Base-by-base conservation (phyloP, 2,888 invertebrate species). In the Lampropteryx suffumata region DNA sequence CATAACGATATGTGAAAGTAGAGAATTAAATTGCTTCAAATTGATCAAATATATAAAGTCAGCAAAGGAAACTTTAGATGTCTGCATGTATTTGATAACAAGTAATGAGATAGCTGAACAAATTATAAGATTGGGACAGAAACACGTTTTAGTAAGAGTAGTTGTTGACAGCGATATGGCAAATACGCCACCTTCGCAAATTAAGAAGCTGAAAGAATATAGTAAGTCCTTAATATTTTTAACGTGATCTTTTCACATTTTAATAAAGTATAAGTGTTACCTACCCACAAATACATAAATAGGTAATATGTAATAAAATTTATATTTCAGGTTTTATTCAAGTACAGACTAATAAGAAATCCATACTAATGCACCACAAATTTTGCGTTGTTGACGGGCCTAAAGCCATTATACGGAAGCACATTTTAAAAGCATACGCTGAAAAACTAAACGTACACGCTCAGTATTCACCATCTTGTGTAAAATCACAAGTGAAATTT, bases 361-460 rank as follows among this genome's bases (percentile, higher is more conserved):
- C 91, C 0, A 92, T 88, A 66, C 79, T 94, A 58, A 95, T 96
- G 95, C 96, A 97, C 72, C 95, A 97, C 76, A 97, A 96, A 76
- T 95, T 95, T 84, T 93, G 92, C 51, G 78, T 95, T 35, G 82
- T 95, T 56, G 95, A 96, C 72, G 88, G 89, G 52, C 85, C 88
- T 33, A 82, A 77, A 67, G 88, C 90, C 41, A 73, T 87, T 53
- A 84, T 73, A 64, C 67, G 89, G 40, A 90, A 88, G 65, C 76
- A 67, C 51, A 61, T 76, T 43, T 59, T 90, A 40, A 88, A 81
- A 70, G 60, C 76, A 29, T 71, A 87, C 30, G 89, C 88, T 24
- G 90, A 90, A 65, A 86, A 84, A 62, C 59, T 88, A 37, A 88
- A 89, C 45, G 70, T 84, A 13, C 80, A 89, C 61, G 82, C 78